Evolutionary conservation across 2,797 vertebrate genomes (phyloP), one percentile per base, ranked within the genome.

Genomic region (Cuniculus paca): DNA sequence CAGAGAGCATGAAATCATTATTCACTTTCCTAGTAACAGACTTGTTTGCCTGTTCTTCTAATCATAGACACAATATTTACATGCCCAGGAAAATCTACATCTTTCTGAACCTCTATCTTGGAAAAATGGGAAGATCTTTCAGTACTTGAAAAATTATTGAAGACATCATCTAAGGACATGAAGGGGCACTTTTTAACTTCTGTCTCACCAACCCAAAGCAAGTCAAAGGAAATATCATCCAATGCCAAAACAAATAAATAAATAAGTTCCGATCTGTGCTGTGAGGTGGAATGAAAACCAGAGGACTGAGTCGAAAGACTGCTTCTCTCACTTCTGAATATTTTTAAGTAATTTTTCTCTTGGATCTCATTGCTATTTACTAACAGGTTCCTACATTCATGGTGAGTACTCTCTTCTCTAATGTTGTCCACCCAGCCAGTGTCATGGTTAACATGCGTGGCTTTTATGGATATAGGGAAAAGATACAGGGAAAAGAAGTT

Each of bases 1-100:
- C 45, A 88, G 45, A 97, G 78, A 52, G 10, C 52, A 65, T 75
- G 50, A 92, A 79, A 56, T 70, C 58, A 80, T 74, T 93, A 75
- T 88, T 92, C n/a, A 86, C 68, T 39, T 95, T 91, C 9, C 52
- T 68, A 86, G 2, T 20, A n/a, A 70, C 8, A 95, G 50, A 74
- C 19, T 16, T 85, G 3, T 20, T 45, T 92, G 14, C 17, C 54
- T 90, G 5, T 74, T 58, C 24, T 87, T 36, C 31, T 61, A 77
- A 78, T 58, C 78, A 0, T 36, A 82, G 52, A 78, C 16, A 88
- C 81, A 88, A 39, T 61, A 90, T 91, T 85, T 80, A 93, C 16
- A 68, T 60, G 36, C 65, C 34, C 42, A 5, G 22, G 58, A 78
- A 88, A 82, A 83, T 72, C 36, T 91, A 7, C 2, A 52, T 54